These are phyloP conservation scores for Cordylochernes scorpioides DNA, from an alignment of 2,888 invertebrate species.

Conservation along the genomic window DNA sequence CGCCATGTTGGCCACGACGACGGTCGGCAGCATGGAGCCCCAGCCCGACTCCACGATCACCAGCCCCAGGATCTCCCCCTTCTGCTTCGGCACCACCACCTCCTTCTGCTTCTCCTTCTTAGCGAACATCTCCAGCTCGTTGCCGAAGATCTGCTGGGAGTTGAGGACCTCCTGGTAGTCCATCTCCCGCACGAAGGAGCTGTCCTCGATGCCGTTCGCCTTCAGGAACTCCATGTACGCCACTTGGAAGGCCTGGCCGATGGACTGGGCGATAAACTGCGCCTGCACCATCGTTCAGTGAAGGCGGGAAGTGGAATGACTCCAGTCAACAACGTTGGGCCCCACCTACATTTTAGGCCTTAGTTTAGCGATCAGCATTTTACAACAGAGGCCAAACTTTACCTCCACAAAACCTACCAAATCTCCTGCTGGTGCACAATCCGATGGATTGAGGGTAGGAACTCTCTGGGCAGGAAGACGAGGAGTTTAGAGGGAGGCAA, in stretches of 20 bases:
- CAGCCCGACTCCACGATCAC: conserved; percentile 99
- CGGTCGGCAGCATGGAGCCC: conserved; percentile 99
- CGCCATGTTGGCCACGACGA: conserved; percentile 91
- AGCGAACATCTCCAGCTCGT: conserved; percentile 94
- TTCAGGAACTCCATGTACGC: conserved; percentile 99
- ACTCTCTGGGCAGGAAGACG: too few species aligned
- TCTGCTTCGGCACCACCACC: conserved; percentile 87
- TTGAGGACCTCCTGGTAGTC: conserved; percentile 98
- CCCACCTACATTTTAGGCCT: too few species aligned
- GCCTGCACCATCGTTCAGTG: conserved; percentile 39
- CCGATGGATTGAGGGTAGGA: too few species aligned
- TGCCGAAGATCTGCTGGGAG: conserved; percentile 96
- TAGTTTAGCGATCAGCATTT: too few species aligned
- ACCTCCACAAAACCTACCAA: too few species aligned
- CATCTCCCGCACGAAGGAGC: conserved; percentile 96
- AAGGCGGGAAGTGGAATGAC: too few species aligned
- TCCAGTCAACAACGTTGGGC: too few species aligned
- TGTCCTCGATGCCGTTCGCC: conserved; percentile 98
- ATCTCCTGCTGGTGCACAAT: too few species aligned
- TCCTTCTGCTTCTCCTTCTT: conserved; percentile 93
- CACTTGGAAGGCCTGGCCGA: conserved; percentile 97
- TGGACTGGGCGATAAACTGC: conserved; percentile 95
- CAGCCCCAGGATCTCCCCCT: conserved; percentile 89
- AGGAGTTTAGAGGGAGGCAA: too few species aligned
- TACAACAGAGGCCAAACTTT: too few species aligned